Evolutionary conservation across 2,113 vertebrate genomes (phyloP).

Genomic region (Prolemur simus): DNA sequence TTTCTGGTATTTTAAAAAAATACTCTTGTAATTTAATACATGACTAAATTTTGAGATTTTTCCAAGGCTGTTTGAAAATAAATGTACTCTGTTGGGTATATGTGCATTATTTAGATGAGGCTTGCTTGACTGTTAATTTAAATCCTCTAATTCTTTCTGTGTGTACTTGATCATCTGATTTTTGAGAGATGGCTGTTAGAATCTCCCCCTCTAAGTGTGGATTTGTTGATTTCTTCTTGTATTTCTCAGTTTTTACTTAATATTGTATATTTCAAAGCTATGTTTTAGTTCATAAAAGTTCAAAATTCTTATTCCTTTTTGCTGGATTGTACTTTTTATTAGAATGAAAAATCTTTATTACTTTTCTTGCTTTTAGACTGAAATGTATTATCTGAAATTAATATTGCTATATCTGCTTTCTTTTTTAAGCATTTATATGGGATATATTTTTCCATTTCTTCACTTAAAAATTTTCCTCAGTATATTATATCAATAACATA

Average conservation of each 20-base stretch:
- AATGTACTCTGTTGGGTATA: background rate
- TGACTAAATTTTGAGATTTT: slow-evolving; percentile 11
- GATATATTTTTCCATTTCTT: slow-evolving; percentile 13
- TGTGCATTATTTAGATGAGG: background rate
- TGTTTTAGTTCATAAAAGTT: background rate
- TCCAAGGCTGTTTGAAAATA: background rate
- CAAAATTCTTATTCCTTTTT: slow-evolving; percentile 26
- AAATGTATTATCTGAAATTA: slow-evolving; percentile 35
- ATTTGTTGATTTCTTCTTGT: background rate
- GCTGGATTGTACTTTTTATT: background rate
- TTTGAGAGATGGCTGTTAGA: background rate
- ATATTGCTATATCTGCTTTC: background rate
- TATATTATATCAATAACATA: background rate
- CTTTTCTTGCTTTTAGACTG: background rate
- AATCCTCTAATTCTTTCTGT: background rate
- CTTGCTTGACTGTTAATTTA: background rate
- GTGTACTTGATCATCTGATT: background rate
- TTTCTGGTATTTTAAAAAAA: background rate
- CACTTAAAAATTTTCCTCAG: background rate
- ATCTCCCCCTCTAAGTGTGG: background rate
- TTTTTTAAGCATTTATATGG: background rate
- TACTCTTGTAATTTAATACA: background rate
- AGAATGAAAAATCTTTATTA: background rate
- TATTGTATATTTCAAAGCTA: slow-evolving; percentile 7
- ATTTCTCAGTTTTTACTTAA: slow-evolving; percentile 5